These are phyloP conservation scores for Polypterus senegalus DNA, from an alignment of 2,113 vertebrate species.

Conservation along the genomic window DNA sequence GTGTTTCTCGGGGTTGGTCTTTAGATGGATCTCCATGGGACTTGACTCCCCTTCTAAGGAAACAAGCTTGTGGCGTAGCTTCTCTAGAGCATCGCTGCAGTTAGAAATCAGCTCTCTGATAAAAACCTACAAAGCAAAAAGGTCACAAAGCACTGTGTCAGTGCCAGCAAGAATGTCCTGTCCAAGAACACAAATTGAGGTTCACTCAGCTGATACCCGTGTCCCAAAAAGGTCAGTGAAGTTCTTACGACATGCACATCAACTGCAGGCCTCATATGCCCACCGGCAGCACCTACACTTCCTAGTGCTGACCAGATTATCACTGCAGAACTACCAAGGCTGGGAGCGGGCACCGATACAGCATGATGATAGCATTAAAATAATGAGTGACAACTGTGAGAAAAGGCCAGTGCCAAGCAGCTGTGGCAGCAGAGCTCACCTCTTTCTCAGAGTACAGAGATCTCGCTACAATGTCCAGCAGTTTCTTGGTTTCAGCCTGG, in stretches of 20 bases:
- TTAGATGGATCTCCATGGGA: slow-evolving; percentile 85
- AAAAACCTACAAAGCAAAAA: slow-evolving; percentile 63
- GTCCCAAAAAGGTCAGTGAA: not conserved
- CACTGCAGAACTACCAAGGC: not conserved
- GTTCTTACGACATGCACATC: not conserved
- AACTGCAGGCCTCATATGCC: no score
- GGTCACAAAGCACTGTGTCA: not conserved
- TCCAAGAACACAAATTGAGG: not conserved
- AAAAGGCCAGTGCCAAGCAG: no score
- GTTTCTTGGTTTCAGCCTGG: slow-evolving; percentile 91
- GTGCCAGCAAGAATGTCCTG: no score
- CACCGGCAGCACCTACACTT: no score
- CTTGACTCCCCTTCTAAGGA: slow-evolving; percentile 53
- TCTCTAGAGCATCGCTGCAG: slow-evolving; percentile 83
- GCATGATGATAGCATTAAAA: not conserved
- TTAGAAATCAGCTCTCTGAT: slow-evolving; percentile 94
- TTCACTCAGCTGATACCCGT: not conserved
- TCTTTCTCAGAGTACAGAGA: slow-evolving; percentile 96
- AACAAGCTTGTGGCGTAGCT: slow-evolving; percentile 70
- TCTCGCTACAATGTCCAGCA: slow-evolving; percentile 87
- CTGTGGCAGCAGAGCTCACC: slow-evolving; percentile 36
- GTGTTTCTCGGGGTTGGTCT: slow-evolving; percentile 63
- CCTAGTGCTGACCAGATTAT: no score
- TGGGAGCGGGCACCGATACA: no score
- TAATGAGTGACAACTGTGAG: not conserved